Base-by-base conservation (phyloP, 2,797 vertebrate species). In the Pempheris klunzingeri region DNA sequence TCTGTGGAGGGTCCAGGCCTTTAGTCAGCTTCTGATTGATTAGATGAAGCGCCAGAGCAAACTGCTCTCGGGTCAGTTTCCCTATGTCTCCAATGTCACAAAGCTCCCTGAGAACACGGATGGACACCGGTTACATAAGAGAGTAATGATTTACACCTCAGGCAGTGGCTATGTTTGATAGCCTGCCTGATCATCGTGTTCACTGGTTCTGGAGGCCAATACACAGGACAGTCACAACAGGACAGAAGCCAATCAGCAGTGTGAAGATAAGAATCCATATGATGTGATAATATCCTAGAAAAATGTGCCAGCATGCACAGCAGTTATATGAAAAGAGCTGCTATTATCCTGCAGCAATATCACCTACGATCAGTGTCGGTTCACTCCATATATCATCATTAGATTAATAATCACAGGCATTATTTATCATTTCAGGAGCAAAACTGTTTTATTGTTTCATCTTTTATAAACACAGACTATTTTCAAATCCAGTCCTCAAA, bases 1-100 rank as follows among this genome's bases (percentile, higher is more conserved):
- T 92, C 78, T 97, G 98, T 60, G 98, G 98, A 76, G 98, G 98
- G 54, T 99, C 98, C 71, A 96, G 85, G 73, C 97, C 97, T 90
- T 97, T 98, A 17, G 92, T 92, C 86, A 99, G 90, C 90, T 97
- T 99, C 91, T 97, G 97, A 93, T 97, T 99, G 91, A 99, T 99
- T 84, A 99, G 95, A 93, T 98, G 93, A 79, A 99, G 97, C 7
- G 98, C 97, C 93, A 99, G 93, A 22, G 97, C 97, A 94, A 99
- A 99, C 88, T 99, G 98, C 60, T 99, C 98, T 85, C 97, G 95
- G 81, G 96, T 97, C 89, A 99, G 96, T 88, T 99, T 99, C 62
- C 98, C 98, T 0, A 96, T 95, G 89, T 97, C 95, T 86, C 97
- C 96, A 81, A 97, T 97, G 90, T 99, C 98, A 94, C 97, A 99